Conservation (phyloP, 2,888 invertebrate species). For the Drosophila helvetica region DNA sequence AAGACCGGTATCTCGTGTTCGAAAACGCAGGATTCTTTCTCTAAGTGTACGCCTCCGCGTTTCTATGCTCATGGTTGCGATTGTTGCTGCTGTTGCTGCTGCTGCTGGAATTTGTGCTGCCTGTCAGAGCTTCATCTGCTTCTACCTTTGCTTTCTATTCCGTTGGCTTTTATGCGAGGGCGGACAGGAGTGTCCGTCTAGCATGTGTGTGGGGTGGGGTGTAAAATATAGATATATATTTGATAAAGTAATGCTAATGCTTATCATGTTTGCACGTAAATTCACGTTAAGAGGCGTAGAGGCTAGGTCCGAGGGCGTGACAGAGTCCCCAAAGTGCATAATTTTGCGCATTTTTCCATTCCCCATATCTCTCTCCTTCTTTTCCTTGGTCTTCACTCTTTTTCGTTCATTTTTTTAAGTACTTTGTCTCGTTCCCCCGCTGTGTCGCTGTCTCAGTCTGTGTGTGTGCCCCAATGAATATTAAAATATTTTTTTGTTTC, state of each 20-base stretch:
- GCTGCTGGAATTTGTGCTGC: neutral
- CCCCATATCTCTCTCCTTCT: neutral
- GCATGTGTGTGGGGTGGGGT: neutral
- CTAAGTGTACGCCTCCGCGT: too few species aligned
- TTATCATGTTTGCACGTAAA: constrained; percentile 6
- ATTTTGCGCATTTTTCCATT: neutral
- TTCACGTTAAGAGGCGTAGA: neutral
- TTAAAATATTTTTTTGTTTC: constrained; percentile 63
- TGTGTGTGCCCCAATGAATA: constrained; percentile 60
- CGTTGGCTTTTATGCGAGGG: neutral
- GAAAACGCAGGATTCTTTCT: too few species aligned
- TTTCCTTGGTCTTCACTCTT: neutral
- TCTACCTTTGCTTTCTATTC: neutral
- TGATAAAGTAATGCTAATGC: constrained; percentile 49
- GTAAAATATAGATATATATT: constrained; percentile 2
- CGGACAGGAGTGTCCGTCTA: neutral
- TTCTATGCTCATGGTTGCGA: neutral
- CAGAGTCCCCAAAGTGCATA: neutral
- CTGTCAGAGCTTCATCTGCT: neutral
- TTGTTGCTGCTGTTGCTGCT: too few species aligned
- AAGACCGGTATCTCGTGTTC: too few species aligned
- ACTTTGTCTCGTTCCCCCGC: constrained; percentile 7
- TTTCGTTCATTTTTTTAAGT: constrained; percentile 12
- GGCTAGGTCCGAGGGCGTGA: neutral
- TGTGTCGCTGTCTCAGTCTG: constrained; percentile 3